A percentile compares a stretch with the other conserved stretches of the same genome.
phyloP scores from a whole-genome alignment of 2,113 vertebrate genomes.

The Loxodonta africana region DNA sequence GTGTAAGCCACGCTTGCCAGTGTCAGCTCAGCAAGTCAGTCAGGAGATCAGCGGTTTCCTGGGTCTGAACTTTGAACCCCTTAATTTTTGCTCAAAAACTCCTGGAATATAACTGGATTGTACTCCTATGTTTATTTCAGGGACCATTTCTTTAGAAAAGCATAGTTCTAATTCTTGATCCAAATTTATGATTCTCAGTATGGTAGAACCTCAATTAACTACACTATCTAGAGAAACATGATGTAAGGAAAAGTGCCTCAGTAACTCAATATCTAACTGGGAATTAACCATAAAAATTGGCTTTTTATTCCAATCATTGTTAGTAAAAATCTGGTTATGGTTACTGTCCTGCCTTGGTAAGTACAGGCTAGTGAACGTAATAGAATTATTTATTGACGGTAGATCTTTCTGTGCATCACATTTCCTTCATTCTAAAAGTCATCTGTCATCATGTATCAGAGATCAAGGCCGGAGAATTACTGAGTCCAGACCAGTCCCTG shows the following conservation, averaged over 20 bases:
- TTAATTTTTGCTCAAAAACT: slow-evolving; percentile 36
- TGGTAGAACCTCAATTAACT: slow-evolving; percentile 39
- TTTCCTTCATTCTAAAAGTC: slow-evolving; percentile 55
- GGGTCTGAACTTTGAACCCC: background rate
- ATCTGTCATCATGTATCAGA: slow-evolving; percentile 19
- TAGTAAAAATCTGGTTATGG: slow-evolving; percentile 57
- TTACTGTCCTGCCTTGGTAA: slow-evolving; percentile 62
- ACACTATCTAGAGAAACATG: slow-evolving; percentile 46
- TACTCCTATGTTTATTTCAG: slow-evolving; percentile 57
- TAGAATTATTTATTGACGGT: slow-evolving; percentile 5
- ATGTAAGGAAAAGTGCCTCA: slow-evolving; percentile 58
- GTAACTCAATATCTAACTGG: slow-evolving; percentile 47
- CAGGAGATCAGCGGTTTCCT: background rate
- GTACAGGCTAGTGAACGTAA: slow-evolving; percentile 44
- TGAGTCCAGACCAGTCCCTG: slow-evolving; percentile 11
- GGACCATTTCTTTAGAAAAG: slow-evolving; percentile 36
- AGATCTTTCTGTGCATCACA: background rate
- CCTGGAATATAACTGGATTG: slow-evolving; percentile 35
- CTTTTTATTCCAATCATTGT: slow-evolving; percentile 71
- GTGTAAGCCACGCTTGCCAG: background rate
- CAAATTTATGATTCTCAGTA: slow-evolving; percentile 57
- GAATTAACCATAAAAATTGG: slow-evolving; percentile 60
- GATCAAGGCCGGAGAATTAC: slow-evolving; percentile 35
- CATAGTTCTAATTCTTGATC: slow-evolving; percentile 48
- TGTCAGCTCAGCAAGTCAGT: background rate